These are phyloP conservation scores for Heliconius ethilla DNA, from an alignment of 2,888 invertebrate genomes.

Conservation along the genomic window DNA sequence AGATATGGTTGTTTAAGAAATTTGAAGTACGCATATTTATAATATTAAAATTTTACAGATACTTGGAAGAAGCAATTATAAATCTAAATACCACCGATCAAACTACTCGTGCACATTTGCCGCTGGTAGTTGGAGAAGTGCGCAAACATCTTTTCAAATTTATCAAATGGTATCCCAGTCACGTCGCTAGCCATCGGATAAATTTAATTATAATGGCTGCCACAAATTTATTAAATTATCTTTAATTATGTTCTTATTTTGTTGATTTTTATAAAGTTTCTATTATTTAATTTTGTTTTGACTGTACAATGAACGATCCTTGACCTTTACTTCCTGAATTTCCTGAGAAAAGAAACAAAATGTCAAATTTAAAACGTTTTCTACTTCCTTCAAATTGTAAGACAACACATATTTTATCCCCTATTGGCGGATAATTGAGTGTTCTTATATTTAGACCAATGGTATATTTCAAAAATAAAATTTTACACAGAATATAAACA, in stretches of 20 bases:
- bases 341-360: conserved; percentile 17
- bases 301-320: conserved; percentile 13
- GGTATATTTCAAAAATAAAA: not conserved
- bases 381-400: not conserved
- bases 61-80: conserved; percentile 92
- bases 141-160: conserved; percentile 81
- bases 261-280: conserved; percentile 33
- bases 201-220: conserved; percentile 86
- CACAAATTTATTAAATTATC: conserved; percentile 57
- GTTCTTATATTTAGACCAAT: not conserved
- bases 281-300: conserved; percentile 3
- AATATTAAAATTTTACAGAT: conserved; percentile 81
- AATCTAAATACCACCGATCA: conserved; percentile 87
- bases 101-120: conserved; percentile 90
- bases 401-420: not conserved
- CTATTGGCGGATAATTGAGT: not conserved
- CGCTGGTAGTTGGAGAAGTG: conserved; percentile 88
- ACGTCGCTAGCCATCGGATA: conserved; percentile 83
- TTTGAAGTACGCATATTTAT: not conserved
- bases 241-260: conserved; percentile 26
- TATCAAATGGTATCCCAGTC: conserved; percentile 83
- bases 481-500: not conserved
- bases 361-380: conserved; percentile 23
- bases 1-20: not conserved
- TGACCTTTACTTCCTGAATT: not conserved